Evolutionary conservation across 2,113 vertebrate genomes (phyloP).

Genomic region (Lontra canadensis): DNA sequence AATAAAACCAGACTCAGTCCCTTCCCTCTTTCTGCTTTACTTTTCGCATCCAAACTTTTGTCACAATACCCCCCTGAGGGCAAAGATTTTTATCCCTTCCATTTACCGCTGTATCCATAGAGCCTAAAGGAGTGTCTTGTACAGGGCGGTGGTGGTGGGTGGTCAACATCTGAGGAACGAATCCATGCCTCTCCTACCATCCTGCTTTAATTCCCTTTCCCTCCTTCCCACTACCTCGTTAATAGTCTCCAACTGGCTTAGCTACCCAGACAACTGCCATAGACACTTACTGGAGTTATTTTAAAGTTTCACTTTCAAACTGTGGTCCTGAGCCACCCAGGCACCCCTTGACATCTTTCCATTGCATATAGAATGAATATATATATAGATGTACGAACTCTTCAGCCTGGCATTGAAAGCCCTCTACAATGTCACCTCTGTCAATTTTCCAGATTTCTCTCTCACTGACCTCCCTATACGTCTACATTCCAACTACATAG

Average conservation of each 20-base stretch:
- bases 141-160: background rate
- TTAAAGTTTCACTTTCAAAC: background rate
- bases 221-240: background rate
- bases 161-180: background rate
- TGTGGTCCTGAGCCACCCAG: background rate
- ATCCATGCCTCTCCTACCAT: background rate
- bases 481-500: background rate
- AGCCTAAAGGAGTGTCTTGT: background rate
- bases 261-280: background rate
- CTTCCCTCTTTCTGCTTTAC: background rate
- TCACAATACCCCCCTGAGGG: background rate
- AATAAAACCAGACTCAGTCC: background rate
- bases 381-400: background rate
- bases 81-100: background rate
- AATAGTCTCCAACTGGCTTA: background rate
- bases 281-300: background rate
- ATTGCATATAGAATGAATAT: background rate
- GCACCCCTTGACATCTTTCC: background rate
- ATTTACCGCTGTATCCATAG: background rate
- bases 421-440: background rate
- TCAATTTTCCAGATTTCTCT: background rate
- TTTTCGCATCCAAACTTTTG: background rate
- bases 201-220: background rate
- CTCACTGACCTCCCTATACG: background rate
- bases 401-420: background rate